These are phyloP conservation scores for Lochmaea crataegi DNA, from an alignment of 2,888 invertebrate species.

Conservation along the genomic window DNA sequence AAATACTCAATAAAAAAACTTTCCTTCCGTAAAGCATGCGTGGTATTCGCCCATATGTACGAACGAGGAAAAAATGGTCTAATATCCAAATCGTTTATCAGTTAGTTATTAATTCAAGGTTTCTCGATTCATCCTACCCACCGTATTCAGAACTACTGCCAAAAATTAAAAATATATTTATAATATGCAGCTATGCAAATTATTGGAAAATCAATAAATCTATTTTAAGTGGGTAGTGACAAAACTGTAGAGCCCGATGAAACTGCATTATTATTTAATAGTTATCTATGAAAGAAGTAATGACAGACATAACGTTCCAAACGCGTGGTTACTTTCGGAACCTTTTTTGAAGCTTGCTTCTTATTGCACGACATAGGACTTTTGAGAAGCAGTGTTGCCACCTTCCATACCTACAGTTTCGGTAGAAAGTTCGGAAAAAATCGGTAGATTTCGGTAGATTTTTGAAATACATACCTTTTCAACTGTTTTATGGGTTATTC, in stretches of 20 bases:
- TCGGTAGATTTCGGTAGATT: too few species aligned
- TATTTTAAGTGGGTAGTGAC: background rate
- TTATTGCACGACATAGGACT: too few species aligned
- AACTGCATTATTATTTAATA: background rate
- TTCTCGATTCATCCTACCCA: background rate
- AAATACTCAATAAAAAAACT: background rate
- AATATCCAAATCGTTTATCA: slow-evolving; percentile 3
- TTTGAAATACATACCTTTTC: too few species aligned
- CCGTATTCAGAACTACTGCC: background rate
- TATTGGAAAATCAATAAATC: background rate
- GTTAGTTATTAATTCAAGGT: background rate
- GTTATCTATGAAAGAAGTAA: background rate
- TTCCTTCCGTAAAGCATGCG: background rate
- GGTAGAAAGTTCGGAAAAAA: too few species aligned
- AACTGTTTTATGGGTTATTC: too few species aligned
- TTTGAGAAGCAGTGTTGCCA: too few species aligned
- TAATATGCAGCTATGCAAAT: background rate
- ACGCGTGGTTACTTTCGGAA: too few species aligned
- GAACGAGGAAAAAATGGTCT: background rate
- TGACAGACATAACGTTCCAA: too few species aligned
- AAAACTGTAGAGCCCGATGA: background rate
- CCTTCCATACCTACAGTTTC: too few species aligned
- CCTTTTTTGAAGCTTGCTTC: too few species aligned
- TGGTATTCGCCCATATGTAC: background rate
- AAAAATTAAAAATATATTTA: slow-evolving; percentile 6